Percentiles rank a stretch among this genome's conserved stretches.
These are phyloP conservation scores for Peromyscus attwateri DNA, from an alignment of 2,797 vertebrate genomes.

Conservation along the genomic window DNA sequence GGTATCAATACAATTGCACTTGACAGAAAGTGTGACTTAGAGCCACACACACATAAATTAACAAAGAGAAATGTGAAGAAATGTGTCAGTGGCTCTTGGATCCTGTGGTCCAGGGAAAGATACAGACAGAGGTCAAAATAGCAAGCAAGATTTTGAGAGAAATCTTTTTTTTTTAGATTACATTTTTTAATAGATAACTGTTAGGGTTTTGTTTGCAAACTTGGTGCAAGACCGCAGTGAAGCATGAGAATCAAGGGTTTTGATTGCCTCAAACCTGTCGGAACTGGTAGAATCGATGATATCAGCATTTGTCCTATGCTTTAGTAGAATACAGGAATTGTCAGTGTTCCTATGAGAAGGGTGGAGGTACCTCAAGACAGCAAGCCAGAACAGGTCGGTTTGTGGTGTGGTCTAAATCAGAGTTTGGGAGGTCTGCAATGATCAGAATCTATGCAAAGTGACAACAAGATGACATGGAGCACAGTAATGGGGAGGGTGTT, in stretches of 20 bases:
- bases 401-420: background rate
- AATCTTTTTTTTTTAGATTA: background rate
- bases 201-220: background rate
- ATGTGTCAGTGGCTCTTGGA: background rate
- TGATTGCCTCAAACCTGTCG: background rate
- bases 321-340: background rate
- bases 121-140: background rate
- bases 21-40: background rate
- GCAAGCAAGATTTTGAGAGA: background rate
- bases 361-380: background rate
- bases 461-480: background rate
- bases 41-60: background rate
- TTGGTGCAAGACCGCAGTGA: background rate
- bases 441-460: background rate
- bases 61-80: background rate
- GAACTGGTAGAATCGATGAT: background rate
- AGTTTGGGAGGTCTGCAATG: background rate
- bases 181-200: background rate
- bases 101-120: background rate
- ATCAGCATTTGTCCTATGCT: background rate
- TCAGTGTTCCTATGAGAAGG: background rate
- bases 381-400: background rate
- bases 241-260: background rate
- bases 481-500: background rate
- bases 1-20: background rate